Percentiles rank a stretch among this genome's conserved stretches.
phyloP scores from a whole-genome alignment of 2,888 invertebrate genomes.

The Megamerina dolium region DNA sequence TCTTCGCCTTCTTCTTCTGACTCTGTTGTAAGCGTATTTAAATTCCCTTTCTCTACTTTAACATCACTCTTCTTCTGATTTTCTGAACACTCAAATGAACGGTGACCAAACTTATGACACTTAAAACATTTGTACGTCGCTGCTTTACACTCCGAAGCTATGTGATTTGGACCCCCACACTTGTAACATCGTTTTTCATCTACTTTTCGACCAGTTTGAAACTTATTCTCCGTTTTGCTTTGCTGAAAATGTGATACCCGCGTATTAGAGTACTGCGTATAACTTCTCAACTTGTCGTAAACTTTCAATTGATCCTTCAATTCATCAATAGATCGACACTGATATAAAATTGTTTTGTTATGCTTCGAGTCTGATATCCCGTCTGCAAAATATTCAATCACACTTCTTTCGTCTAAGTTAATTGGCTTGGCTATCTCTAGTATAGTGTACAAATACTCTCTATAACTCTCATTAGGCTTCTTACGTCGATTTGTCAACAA shows the following conservation, averaged over 20 bases:
- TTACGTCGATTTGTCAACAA: conserved; percentile 5
- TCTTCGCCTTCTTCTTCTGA: too few relatives aligned
- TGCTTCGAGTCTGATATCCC: background rate
- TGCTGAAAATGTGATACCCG: background rate
- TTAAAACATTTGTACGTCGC: too few relatives aligned
- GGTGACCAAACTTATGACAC: too few relatives aligned
- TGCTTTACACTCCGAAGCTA: too few relatives aligned
- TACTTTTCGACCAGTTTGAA: background rate
- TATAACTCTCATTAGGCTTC: conserved; percentile 2
- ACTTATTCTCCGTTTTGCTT: conserved; percentile 2
- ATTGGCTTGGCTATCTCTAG: conserved; percentile 5
- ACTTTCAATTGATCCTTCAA: conserved; percentile 6
- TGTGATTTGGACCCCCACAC: too few relatives aligned
- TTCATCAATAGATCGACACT: conserved; percentile 2
- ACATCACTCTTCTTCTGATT: too few relatives aligned
- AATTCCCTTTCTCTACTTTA: too few relatives aligned
- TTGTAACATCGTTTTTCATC: too few relatives aligned
- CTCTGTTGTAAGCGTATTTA: too few relatives aligned
- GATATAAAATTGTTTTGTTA: conserved; percentile 7
- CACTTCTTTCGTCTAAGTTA: conserved; percentile 6
- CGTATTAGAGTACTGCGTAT: background rate
- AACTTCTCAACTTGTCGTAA: conserved; percentile 4
- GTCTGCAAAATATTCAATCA: conserved; percentile 8
- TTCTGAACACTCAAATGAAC: too few relatives aligned
- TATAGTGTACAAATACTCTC: conserved; percentile 7